Evolutionary conservation across 2,113 vertebrate species (phyloP).

Genomic region (Dendropsophus ebraccatus): DNA sequence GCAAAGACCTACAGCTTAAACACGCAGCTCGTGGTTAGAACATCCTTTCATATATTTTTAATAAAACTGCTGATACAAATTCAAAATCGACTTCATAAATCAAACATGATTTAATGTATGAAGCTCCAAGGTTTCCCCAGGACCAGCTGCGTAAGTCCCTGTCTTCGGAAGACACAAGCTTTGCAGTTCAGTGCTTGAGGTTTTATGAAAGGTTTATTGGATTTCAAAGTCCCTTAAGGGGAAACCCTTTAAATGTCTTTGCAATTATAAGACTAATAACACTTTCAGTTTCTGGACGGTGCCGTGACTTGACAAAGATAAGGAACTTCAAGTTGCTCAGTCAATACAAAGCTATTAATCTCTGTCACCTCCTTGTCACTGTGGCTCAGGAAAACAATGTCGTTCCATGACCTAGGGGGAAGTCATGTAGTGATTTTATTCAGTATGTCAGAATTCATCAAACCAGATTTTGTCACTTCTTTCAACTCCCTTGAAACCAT

Average conservation of each 20-base stretch:
- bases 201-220: slow-evolving; percentile 98
- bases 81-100: slow-evolving; percentile 87
- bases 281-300: slow-evolving; percentile 85
- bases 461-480: slow-evolving; percentile 77
- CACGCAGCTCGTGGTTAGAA: slow-evolving; percentile 69
- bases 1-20: slow-evolving; percentile 62
- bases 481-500: slow-evolving; percentile 72
- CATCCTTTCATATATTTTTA: slow-evolving; percentile 86
- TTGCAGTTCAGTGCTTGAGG: slow-evolving; percentile 74
- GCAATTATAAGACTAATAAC: slow-evolving; percentile 99
- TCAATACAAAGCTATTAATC: slow-evolving; percentile 99
- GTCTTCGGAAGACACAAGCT: slow-evolving; percentile 69
- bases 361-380: slow-evolving; percentile 92
- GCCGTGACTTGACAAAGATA: slow-evolving; percentile 92
- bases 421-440: slow-evolving; percentile 82
- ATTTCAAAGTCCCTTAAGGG: slow-evolving; percentile 94
- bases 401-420: slow-evolving; percentile 81
- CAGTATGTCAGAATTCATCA: slow-evolving; percentile 83
- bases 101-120: slow-evolving; percentile 81
- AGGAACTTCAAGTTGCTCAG: slow-evolving; percentile 96
- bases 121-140: slow-evolving; percentile 77
- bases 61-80: slow-evolving; percentile 89
- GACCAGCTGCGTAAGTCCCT: slow-evolving; percentile 67
- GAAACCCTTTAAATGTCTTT: slow-evolving; percentile 98
- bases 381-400: slow-evolving; percentile 80